Evolutionary conservation across 1,140 invertebrate species (phyloP), one percentile per base, ranked within the genome.

Genomic region (Neelides sp.): DNA sequence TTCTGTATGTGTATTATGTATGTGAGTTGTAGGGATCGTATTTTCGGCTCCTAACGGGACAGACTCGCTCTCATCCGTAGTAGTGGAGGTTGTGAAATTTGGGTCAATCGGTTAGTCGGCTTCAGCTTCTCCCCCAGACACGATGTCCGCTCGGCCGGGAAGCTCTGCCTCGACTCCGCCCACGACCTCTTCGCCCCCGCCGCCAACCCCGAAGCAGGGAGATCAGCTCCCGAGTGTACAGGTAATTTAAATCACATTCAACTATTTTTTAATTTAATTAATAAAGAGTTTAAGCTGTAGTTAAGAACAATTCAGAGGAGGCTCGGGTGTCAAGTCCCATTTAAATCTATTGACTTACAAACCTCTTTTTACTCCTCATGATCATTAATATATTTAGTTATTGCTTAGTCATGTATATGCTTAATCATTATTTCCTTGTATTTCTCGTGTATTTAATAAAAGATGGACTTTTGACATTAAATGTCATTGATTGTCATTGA

Each of bases 91-190:
- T 10, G 35, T 26, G 24, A 48, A 36, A 52, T 59, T 40, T 53
- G 43, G 58, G 58, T 59, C 58, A 59, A 54, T 54, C 50, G 48
- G 54, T 55, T 59, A 59, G 58, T 59, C 52, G 58, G 51, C 54
- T 59, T 56, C 32, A 50, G 53, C 53, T 51, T 54, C 54, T 51
- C 54, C 40, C 39, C 48, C 44, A 53, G 50, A 59, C 54, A 59
- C 45, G 53, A 59, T 59, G 58, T 59, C 58, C 47, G 46, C 58
- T 39, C 50, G 58, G 34, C 52, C 48, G 45, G 58, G 54, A 41
- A 59, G 53, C 53, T 46, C 53, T 55, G 50, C 58, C 40, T 28
- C 23, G 19, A 40, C 53, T 22, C 32, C 52, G 12, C 35, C 47
- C 17, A 34, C 54, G 24, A 34, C 46, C 22, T 44, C 53, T 28